phyloP scores from a whole-genome alignment of 2,113 vertebrate genomes.

The Forbesichthys agassizii region DNA sequence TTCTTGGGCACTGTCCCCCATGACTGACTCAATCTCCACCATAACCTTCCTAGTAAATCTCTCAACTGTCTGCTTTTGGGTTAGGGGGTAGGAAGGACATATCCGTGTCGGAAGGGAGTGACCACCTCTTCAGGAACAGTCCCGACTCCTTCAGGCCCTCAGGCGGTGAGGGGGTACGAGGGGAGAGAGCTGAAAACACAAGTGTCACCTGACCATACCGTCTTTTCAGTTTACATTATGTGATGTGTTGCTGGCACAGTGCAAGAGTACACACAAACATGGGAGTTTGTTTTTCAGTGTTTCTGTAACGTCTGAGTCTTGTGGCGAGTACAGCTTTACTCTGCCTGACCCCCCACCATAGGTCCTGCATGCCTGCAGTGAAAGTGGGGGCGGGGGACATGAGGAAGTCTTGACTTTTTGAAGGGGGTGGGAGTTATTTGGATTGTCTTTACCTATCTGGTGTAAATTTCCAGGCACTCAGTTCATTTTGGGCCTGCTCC shows the following conservation, averaged over 20 bases:
- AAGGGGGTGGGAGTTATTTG: conserved; percentile 92
- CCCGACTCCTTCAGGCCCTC: conserved; percentile 93
- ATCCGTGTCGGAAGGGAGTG: conserved; percentile 83
- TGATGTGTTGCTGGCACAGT: conserved; percentile 92
- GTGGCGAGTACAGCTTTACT: conserved; percentile 95
- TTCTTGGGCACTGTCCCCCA: conserved; percentile 86
- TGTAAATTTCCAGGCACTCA: conserved; percentile 99
- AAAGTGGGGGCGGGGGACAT: conserved; percentile 95
- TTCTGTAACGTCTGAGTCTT: conserved; percentile 94
- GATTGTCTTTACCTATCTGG: conserved; percentile 99
- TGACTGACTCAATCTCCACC: conserved; percentile 89
- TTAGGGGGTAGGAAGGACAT: conserved; percentile 75
- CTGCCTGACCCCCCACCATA: conserved; percentile 87
- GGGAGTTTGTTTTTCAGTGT: conserved; percentile 70
- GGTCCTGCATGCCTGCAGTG: conserved; percentile 97
- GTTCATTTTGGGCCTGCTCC: conserved; percentile 99
- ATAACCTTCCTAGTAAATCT: conserved; percentile 89
- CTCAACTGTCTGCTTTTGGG: conserved; percentile 85
- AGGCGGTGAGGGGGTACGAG: conserved; percentile 88
- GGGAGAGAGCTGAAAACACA: conserved; percentile 98
- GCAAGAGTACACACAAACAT: conserved; percentile 80
- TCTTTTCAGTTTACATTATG: conserved; percentile 94
- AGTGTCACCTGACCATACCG: conserved; percentile 97
- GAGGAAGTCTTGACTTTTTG: conserved; percentile 95
- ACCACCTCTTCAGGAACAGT: conserved; percentile 98